phyloP scores from a whole-genome alignment of 2,888 invertebrate genomes.

The Dicycla oo region DNA sequence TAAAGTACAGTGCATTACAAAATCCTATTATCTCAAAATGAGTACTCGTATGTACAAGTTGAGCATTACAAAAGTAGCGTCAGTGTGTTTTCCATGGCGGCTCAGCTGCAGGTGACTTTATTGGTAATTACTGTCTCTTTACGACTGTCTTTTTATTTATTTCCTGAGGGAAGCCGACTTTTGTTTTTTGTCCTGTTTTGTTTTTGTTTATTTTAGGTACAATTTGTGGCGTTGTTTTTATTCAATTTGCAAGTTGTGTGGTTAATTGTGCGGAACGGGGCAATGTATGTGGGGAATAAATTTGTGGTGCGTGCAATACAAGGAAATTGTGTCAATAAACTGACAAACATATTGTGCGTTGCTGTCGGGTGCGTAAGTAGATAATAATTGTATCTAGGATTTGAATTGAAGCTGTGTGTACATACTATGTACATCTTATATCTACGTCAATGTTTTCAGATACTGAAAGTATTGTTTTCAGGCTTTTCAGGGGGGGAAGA shows the following conservation, averaged over 20 bases:
- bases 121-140: constrained; percentile 73
- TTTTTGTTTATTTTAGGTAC: constrained; percentile 58
- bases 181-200: constrained; percentile 58
- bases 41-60: constrained; percentile 15
- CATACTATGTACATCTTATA: neutral
- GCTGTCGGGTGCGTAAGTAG: neutral
- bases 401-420: neutral
- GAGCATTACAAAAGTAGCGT: constrained; percentile 43
- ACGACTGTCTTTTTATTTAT: constrained; percentile 65
- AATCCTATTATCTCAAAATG: constrained; percentile 19
- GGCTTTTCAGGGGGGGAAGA: no score
- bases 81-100: constrained; percentile 34
- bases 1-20: constrained; percentile 15
- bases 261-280: constrained; percentile 44
- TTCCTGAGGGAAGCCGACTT: constrained; percentile 66
- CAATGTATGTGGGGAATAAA: constrained; percentile 6
- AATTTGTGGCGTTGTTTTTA: constrained; percentile 42
- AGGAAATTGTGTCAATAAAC: neutral
- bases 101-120: constrained; percentile 69
- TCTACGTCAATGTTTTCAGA: neutral
- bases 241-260: constrained; percentile 46
- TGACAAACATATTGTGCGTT: neutral
- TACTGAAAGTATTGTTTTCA: neutral
- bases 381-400: neutral
- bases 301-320: neutral